Conservation (phyloP, 2,113 vertebrate species). For the Caloenas nicobarica region DNA sequence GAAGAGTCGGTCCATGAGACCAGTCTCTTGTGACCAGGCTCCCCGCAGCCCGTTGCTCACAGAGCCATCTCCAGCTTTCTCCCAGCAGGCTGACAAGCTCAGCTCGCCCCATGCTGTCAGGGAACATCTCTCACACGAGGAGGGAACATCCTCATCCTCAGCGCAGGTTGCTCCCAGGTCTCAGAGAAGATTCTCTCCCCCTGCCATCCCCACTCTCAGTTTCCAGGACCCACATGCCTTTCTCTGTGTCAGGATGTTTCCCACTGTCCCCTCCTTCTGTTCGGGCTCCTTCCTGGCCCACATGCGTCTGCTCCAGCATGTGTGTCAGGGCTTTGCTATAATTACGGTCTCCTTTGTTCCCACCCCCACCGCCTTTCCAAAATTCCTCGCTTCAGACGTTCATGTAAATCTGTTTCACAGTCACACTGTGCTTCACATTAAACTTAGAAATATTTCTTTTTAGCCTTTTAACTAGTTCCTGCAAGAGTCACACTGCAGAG, state of each 20-base stretch:
- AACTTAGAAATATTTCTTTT: slow-evolving; percentile 1
- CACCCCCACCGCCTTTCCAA: not conserved
- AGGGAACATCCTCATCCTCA: not conserved
- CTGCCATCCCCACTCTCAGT: not conserved
- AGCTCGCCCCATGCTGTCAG: not conserved
- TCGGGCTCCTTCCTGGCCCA: not conserved
- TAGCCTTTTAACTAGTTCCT: not conserved
- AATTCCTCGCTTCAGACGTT: not conserved
- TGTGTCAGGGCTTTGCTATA: not conserved
- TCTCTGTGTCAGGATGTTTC: not conserved
- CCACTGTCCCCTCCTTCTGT: fast-evolving
- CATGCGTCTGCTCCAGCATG: not conserved
- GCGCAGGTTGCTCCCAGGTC: not conserved
- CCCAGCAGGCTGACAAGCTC: not conserved
- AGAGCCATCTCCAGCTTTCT: not conserved
- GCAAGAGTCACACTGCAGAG: not conserved
- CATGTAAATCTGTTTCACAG: slow-evolving; percentile 5
- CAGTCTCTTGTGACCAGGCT: not conserved
- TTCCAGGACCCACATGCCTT: not conserved
- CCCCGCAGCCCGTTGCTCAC: not conserved
- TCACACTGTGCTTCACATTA: not conserved
- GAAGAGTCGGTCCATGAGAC: not conserved
- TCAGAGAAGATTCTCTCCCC: not conserved
- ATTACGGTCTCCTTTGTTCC: not conserved
- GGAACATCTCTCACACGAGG: not conserved